Evolutionary conservation across 2,797 vertebrate species (phyloP).

Genomic region (Hyperoplus lanceolatus): DNA sequence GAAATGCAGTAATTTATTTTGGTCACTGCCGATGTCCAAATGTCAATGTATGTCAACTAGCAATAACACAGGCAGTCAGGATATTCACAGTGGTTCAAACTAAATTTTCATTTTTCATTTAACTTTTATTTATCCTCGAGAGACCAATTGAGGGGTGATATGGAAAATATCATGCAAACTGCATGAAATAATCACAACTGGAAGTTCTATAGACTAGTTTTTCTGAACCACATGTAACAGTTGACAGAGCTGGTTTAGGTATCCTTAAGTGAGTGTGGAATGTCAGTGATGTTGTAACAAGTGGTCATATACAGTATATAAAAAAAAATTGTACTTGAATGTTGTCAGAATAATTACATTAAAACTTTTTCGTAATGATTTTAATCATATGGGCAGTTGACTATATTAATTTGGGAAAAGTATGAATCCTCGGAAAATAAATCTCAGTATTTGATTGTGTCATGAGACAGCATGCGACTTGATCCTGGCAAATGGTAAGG

Average conservation of each 20-base stretch:
- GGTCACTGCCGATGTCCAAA: constrained; percentile 34
- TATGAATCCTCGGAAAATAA: too few species aligned
- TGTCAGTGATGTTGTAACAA: not conserved
- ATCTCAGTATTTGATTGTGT: too few species aligned
- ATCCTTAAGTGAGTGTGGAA: not conserved
- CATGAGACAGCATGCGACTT: not conserved
- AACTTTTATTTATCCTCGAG: too few species aligned
- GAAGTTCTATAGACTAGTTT: fast-evolving
- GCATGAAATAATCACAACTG: not conserved
- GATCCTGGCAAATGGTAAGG: not conserved
- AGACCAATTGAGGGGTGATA: too few species aligned
- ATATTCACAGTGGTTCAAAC: not conserved
- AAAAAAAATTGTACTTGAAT: not conserved
- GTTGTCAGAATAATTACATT: not conserved
- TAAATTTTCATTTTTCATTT: too few species aligned
- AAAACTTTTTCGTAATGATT: too few species aligned
- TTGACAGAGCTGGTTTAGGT: not conserved
- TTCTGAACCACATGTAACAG: not conserved
- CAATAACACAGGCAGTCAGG: constrained; percentile 27
- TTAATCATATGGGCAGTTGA: too few species aligned
- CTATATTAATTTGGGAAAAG: too few species aligned
- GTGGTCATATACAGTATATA: not conserved
- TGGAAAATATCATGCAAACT: constrained; percentile 1
- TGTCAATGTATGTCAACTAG: constrained; percentile 52
- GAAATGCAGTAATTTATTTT: constrained; percentile 38